Evolutionary conservation across 2,888 invertebrate genomes (phyloP).

Genomic region (Epirrita christyi): DNA sequence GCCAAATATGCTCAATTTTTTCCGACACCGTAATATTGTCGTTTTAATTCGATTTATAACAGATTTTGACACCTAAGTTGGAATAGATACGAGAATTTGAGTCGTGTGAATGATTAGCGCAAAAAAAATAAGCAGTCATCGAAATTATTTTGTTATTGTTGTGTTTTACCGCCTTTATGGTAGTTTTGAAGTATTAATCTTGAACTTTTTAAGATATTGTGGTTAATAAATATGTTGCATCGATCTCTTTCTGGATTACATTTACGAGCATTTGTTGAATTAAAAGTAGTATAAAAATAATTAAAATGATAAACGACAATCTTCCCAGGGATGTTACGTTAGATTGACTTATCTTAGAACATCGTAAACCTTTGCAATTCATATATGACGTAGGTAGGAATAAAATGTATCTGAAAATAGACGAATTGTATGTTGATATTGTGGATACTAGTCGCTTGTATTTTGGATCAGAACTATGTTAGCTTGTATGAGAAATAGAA

Average conservation of each 20-base stretch:
- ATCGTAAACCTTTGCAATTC: conserved; percentile 24
- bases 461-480: conserved; percentile 16
- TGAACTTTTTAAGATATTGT: conserved; percentile 1
- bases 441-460: conserved; percentile 37
- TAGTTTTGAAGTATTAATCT: conserved; percentile 14
- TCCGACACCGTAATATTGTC: conserved; percentile 52
- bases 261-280: conserved; percentile 7
- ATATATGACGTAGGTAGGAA: conserved; percentile 50
- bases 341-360: neutral
- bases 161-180: conserved; percentile 30
- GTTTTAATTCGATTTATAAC: conserved; percentile 51
- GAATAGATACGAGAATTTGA: conserved; percentile 43
- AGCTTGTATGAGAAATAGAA: conserved; percentile 29
- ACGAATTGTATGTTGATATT: conserved; percentile 48
- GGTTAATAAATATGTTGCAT: conserved; percentile 19
- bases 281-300: conserved; percentile 4
- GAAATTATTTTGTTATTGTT: conserved; percentile 33
- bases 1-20: conserved; percentile 78
- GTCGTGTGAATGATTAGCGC: conserved; percentile 46
- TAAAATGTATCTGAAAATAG: conserved; percentile 53
- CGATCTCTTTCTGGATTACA: conserved; percentile 21
- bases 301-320: conserved; percentile 8
- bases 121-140: conserved; percentile 33
- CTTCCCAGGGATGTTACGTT: conserved; percentile 2
- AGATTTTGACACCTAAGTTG: conserved; percentile 47